phyloP scores from a whole-genome alignment of 2,797 vertebrate species.

The Muraenolepis orangiensis region DNA sequence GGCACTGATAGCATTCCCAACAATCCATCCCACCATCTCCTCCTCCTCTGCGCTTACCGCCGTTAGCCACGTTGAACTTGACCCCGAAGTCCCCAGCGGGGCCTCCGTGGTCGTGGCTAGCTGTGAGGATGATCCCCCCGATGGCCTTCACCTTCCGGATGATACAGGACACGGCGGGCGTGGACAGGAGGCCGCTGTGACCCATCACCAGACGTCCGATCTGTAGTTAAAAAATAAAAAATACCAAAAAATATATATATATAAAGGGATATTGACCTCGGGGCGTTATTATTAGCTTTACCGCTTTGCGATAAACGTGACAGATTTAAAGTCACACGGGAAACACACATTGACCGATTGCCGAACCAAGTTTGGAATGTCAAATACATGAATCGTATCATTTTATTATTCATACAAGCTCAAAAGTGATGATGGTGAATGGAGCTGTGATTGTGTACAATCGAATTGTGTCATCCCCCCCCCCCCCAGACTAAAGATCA shows the following conservation, averaged over 20 bases:
- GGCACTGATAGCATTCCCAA: background rate
- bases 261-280: no score
- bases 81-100: slow-evolving; percentile 95
- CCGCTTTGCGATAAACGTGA: no score
- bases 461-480: no score
- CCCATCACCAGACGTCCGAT: slow-evolving; percentile 95
- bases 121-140: slow-evolving; percentile 95
- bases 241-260: background rate
- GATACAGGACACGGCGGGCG: slow-evolving; percentile 96
- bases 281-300: no score
- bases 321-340: no score
- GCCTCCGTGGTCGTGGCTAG: slow-evolving; percentile 95
- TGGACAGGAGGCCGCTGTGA: slow-evolving; percentile 95
- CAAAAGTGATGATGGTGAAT: background rate
- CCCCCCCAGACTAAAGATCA: background rate
- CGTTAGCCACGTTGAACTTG: slow-evolving; percentile 96
- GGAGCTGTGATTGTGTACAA: background rate
- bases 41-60: slow-evolving; percentile 78
- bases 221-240: slow-evolving; percentile 59
- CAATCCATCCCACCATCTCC: background rate
- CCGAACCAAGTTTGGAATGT: no score
- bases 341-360: no score
- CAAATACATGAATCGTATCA: no score
- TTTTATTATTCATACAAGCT: no score
- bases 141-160: slow-evolving; percentile 98